Base-by-base conservation (phyloP, 2,888 invertebrate genomes). In the Athalia rosae region DNA sequence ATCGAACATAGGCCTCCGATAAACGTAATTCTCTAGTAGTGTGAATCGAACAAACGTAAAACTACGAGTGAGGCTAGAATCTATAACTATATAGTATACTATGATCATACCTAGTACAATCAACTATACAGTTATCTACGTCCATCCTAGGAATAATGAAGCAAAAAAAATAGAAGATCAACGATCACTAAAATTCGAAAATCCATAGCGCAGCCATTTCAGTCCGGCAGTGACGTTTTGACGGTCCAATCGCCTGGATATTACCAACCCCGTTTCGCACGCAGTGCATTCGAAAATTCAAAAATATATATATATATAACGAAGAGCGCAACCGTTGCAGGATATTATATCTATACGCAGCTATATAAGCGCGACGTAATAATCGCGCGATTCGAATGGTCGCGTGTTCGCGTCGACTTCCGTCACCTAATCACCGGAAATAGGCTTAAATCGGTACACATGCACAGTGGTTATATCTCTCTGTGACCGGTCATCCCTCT, bases 111-210 rank as follows among this genome's bases (percentile, higher is more conserved):
- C n/a, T n/a, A n/a, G n/a, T n/a, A n/a, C n/a, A n/a, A n/a, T n/a
- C n/a, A n/a, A n/a, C n/a, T n/a, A n/a, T n/a, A n/a, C n/a, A n/a
- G n/a, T n/a, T n/a, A n/a, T n/a, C n/a, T n/a, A n/a, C n/a, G n/a
- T n/a, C n/a, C n/a, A n/a, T n/a, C 13, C 58, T 71, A 45, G 58
- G 13, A 71, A 58, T 69, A 43, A 71, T 13, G 67, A 67, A 15
- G 48, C 11, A 61, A 4, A 50, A 58, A 71, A 71, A 71, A n/a
- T n/a, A n/a, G n/a, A 71, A 56, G 56, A 11, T 71, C 58, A 71
- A 71, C 69, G 69, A 71, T 71, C 71, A 58, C 43, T 58, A 71
- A 71, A 71, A 71, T 71, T 58, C 56, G 58, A 56, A 58, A 67
- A 67, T 41, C n/a, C 28, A 28, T 8, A 3, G 13, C 5, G 56